A percentile compares a stretch with the other conserved stretches of the same genome.
phyloP scores from a whole-genome alignment of 2,797 vertebrate species.

The Pseudocheirus occidentalis region DNA sequence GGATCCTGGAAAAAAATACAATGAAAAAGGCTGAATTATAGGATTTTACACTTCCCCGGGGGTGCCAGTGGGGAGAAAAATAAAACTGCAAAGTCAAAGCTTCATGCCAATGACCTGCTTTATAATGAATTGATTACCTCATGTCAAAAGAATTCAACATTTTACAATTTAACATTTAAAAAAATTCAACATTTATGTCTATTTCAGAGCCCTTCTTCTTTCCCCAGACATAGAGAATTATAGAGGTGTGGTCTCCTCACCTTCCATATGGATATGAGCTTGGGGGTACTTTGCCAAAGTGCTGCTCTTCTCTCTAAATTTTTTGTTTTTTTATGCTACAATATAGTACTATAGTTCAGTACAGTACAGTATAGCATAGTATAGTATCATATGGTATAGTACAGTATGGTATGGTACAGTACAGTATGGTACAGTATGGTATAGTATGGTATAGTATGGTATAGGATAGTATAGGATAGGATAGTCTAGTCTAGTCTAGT shows the following conservation, averaged over 20 bases:
- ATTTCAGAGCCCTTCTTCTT: conserved; percentile 12
- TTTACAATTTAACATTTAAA: conserved; percentile 31
- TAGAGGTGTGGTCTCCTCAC: conserved; percentile 41
- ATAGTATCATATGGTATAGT: not conserved
- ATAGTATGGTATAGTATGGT: not conserved
- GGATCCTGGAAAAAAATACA: conserved; percentile 46
- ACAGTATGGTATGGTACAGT: not conserved
- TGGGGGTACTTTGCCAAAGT: not conserved
- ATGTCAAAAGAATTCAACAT: conserved; percentile 20
- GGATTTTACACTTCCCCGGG: conserved; percentile 25
- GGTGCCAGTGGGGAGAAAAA: conserved; percentile 22
- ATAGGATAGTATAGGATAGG: not conserved
- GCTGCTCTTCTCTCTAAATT: not conserved
- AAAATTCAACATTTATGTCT: not conserved
- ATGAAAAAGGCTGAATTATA: conserved; percentile 36
- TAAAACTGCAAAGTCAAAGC: conserved; percentile 7
- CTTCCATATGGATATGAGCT: not conserved
- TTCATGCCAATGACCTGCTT: conserved; percentile 44
- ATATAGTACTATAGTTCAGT: not conserved
- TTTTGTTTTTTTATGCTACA: not conserved
- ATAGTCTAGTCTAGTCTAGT: not conserved
- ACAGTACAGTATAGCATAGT: too few species aligned
- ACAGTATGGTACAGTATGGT: not conserved
- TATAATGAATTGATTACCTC: conserved; percentile 20
- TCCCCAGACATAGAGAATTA: not conserved